A percentile compares a stretch with the other conserved stretches of the same genome.
phyloP scores from a whole-genome alignment of 2,113 vertebrate genomes.

The Apodemus speciosus region DNA sequence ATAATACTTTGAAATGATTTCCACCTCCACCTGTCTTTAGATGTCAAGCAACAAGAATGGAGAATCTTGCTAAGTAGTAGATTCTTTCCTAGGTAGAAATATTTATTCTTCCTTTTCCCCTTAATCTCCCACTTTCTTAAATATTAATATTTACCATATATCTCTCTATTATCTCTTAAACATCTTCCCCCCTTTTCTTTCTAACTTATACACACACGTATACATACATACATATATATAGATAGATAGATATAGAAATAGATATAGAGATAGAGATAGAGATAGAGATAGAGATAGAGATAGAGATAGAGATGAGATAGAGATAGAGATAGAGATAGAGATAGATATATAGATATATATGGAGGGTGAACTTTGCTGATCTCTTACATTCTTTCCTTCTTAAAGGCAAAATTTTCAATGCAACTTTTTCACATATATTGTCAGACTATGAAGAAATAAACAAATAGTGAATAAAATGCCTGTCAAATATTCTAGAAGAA shows the following conservation, averaged over 20 bases:
- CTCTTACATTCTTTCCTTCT: background rate
- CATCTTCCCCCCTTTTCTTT: background rate
- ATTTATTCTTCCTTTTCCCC: fast-evolving
- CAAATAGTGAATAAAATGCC: background rate
- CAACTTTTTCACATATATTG: background rate
- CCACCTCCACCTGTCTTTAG: background rate
- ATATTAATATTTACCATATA: background rate
- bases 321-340: too few species aligned
- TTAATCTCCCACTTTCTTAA: background rate
- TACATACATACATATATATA: too few species aligned
- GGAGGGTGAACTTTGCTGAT: background rate
- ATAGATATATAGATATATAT: too few species aligned
- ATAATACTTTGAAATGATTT: background rate
- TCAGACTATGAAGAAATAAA: background rate
- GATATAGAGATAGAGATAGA: too few species aligned
- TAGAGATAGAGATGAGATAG: too few species aligned
- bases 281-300: too few species aligned
- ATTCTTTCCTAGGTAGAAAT: background rate
- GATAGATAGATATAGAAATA: too few species aligned
- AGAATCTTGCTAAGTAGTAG: background rate
- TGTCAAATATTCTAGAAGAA: background rate
- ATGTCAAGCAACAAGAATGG: background rate
- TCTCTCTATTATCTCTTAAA: too few species aligned
- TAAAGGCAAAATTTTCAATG: background rate
- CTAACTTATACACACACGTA: too few species aligned